phyloP scores from a whole-genome alignment of 2,888 invertebrate genomes.

The Scrobipalpa atriplicella region DNA sequence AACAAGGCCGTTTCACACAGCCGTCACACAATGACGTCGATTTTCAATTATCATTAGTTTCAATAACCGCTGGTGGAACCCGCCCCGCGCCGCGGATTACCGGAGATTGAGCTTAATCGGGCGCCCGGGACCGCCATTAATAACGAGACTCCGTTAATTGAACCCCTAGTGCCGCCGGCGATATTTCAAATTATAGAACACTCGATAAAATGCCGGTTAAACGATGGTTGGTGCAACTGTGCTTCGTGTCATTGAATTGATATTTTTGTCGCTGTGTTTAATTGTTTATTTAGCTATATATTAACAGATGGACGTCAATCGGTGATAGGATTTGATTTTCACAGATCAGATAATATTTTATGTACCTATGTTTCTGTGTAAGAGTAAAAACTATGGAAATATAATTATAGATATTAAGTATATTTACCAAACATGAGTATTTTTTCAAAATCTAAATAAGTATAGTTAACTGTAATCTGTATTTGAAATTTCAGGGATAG shows the following conservation, averaged over 20 bases:
- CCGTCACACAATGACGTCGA: background rate
- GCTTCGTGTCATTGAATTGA: background rate
- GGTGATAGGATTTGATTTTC: no score
- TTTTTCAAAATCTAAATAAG: no score
- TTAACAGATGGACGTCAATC: no score
- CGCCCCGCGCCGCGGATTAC: conserved; percentile 68
- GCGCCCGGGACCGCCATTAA: conserved; percentile 72
- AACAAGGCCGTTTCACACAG: background rate
- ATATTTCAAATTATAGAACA: conserved; percentile 72
- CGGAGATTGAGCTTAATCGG: conserved; percentile 79
- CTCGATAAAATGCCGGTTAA: conserved; percentile 48
- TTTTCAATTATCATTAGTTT: conserved; percentile 24
- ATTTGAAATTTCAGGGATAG: no score
- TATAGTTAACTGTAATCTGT: no score
- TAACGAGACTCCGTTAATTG: conserved; percentile 77
- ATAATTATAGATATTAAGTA: no score
- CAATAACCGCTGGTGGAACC: conserved; percentile 41
- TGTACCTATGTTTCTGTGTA: no score
- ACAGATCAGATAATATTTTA: no score
- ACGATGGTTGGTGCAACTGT: conserved; percentile 24
- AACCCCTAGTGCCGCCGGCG: conserved; percentile 62
- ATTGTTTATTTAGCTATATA: no score
- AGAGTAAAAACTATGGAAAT: no score
- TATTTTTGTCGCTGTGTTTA: no score
- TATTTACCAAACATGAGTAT: no score